phyloP scores from a whole-genome alignment of 2,888 invertebrate species.

The Doris montereyensis region DNA sequence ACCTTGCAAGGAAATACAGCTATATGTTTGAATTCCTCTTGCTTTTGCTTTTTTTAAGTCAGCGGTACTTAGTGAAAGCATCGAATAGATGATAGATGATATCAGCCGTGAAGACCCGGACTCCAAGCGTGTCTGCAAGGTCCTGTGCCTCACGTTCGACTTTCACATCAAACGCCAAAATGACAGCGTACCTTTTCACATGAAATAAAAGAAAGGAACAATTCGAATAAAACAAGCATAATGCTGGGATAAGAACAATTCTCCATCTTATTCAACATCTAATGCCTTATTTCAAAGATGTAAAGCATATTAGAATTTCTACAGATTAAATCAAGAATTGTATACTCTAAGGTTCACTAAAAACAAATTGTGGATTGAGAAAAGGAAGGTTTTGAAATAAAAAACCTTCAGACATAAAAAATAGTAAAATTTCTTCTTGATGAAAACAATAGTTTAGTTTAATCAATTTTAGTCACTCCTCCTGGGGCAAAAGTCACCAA shows the following conservation, averaged over 20 bases:
- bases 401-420: too few species aligned
- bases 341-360: too few species aligned
- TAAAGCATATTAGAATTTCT: not conserved
- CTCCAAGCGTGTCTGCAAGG: conserved; percentile 87
- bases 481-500: too few species aligned
- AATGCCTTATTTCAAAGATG: not conserved
- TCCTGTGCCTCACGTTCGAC: conserved; percentile 98
- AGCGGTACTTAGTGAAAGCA: conserved; percentile 86
- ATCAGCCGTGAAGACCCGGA: conserved; percentile 94
- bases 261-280: not conserved
- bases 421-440: too few species aligned
- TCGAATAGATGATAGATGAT: conserved; percentile 99
- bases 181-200: conserved; percentile 95
- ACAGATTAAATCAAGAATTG: too few species aligned
- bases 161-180: conserved; percentile 99
- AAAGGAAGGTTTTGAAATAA: too few species aligned
- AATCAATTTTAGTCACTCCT: too few species aligned
- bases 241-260: not conserved
- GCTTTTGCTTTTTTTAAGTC: conserved; percentile 89
- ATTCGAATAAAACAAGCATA: not conserved
- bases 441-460: too few species aligned
- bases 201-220: conserved; percentile 33
- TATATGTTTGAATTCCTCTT: conserved; percentile 95
- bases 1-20: conserved; percentile 94
- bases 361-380: too few species aligned